These are phyloP conservation scores for Ovibos moschatus DNA, from an alignment of 2,113 vertebrate species.

Conservation along the genomic window DNA sequence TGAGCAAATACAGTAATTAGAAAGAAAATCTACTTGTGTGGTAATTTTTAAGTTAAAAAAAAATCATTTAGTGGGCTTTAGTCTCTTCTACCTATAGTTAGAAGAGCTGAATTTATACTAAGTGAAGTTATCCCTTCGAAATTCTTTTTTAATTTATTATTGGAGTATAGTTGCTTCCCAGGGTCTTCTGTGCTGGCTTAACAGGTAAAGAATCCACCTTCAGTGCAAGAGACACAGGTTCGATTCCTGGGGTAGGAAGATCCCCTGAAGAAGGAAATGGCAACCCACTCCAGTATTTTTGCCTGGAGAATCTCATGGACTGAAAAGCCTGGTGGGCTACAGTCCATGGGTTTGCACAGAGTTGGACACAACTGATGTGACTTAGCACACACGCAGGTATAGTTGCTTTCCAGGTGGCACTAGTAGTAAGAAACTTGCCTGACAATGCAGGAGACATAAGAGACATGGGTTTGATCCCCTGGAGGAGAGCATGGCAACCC, in stretches of 20 bases:
- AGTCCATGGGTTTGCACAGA: not conserved
- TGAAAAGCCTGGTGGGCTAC: not conserved
- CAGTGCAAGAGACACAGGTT: not conserved
- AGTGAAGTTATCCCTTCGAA: not conserved
- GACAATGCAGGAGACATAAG: not conserved
- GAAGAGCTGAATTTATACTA: not conserved
- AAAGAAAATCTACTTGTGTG: not conserved
- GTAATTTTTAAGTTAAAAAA: not conserved
- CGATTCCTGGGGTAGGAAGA: not conserved
- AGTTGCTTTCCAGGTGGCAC: not conserved
- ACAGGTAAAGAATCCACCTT: not conserved
- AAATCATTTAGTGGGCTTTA: not conserved
- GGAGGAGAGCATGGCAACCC: not conserved
- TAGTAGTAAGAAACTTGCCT: not conserved
- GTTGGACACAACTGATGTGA: not conserved
- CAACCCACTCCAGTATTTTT: not conserved
- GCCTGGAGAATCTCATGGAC: not conserved
- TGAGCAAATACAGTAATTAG: not conserved
- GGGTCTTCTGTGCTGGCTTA: not conserved
- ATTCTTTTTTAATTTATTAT: not conserved
- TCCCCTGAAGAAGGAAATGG: not conserved
- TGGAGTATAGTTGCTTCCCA: not conserved
- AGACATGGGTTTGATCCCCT: not conserved
- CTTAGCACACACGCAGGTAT: not conserved
- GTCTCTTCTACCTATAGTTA: not conserved